A percentile compares a stretch with the other conserved stretches of the same genome.
These are phyloP conservation scores for Pseudobourletiella spinata DNA, from an alignment of 1,140 invertebrate genomes.

Conservation along the genomic window DNA sequence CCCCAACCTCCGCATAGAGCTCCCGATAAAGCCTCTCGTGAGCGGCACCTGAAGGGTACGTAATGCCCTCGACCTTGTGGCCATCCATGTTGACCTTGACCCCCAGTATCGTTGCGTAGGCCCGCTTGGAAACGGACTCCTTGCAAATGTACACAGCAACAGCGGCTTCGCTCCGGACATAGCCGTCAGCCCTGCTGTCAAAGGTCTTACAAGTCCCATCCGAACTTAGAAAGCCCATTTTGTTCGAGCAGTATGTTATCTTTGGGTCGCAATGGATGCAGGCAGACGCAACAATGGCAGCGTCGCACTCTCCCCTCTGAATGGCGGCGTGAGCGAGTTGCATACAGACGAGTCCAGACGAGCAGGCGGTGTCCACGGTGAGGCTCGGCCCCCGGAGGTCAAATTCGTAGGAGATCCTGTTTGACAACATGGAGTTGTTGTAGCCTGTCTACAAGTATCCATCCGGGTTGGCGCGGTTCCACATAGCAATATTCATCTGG, in stretches of 20 bases:
- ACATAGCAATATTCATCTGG: neutral
- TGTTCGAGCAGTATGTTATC: conserved; percentile 51
- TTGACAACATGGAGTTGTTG: neutral
- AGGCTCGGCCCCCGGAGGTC: conserved; percentile 58
- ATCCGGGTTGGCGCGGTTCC: neutral
- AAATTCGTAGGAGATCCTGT: neutral
- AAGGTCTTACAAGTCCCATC: conserved; percentile 86
- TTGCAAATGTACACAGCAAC: conserved; percentile 71
- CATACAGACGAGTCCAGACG: conserved; percentile 74
- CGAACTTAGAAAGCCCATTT: conserved; percentile 67
- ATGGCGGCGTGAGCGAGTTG: conserved; percentile 72
- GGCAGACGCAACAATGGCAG: conserved; percentile 64
- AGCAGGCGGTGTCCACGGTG: conserved; percentile 79
- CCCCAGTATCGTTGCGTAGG: conserved; percentile 59
- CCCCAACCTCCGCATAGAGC: conserved; percentile 73
- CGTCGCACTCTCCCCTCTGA: conserved; percentile 65
- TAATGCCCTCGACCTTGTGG: conserved; percentile 80
- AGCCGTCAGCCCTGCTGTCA: conserved; percentile 47
- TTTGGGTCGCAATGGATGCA: neutral
- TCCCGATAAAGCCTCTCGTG: conserved; percentile 69
- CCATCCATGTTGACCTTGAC: conserved; percentile 76
- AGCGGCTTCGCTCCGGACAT: conserved; percentile 56
- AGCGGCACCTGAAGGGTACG: conserved; percentile 74
- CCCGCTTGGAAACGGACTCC: conserved; percentile 60
- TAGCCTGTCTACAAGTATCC: neutral